A percentile compares a stretch with the other conserved stretches of the same genome.
phyloP scores from a whole-genome alignment of 2,113 vertebrate species.

The Hippocampus abdominalis region DNA sequence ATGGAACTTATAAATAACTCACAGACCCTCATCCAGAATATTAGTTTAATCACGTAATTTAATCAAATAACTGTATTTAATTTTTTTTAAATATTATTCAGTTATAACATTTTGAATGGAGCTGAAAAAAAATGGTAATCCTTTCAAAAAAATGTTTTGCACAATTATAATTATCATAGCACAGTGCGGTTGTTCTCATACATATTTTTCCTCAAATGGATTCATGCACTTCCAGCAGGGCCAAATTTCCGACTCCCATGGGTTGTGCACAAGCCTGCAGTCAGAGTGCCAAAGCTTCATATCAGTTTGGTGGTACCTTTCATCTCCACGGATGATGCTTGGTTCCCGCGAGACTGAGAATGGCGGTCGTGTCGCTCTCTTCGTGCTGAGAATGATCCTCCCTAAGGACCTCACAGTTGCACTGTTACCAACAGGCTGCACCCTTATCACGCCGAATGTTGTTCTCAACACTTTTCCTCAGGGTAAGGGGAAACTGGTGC shows the following conservation, averaged over 20 bases:
- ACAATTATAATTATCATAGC: not conserved
- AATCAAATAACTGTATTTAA: not conserved
- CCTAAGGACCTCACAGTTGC: constrained; percentile 41
- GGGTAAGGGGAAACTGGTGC: constrained; percentile 25
- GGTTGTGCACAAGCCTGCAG: constrained; percentile 31
- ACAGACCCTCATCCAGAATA: not conserved
- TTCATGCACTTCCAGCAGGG: constrained; percentile 15
- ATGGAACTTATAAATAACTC: not conserved
- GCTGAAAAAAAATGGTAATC: not conserved
- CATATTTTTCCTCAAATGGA: constrained; percentile 16
- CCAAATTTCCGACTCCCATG: constrained; percentile 20
- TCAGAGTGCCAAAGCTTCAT: constrained; percentile 22
- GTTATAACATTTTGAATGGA: not conserved
- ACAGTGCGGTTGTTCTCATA: not conserved
- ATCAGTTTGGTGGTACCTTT: constrained; percentile 31
- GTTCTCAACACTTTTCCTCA: constrained; percentile 22
- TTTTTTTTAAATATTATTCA: too few species aligned
- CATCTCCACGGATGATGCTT: constrained; percentile 35
- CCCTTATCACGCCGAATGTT: constrained; percentile 25
- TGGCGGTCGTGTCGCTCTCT: constrained; percentile 24
- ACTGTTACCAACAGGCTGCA: constrained; percentile 23
- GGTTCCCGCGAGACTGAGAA: constrained; percentile 44
- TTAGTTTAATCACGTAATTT: not conserved
- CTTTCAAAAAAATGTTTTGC: not conserved
- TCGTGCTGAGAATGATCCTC: constrained; percentile 38